These are phyloP conservation scores for Lepisosteus osseus DNA, from an alignment of 2,113 vertebrate species.

Conservation along the genomic window DNA sequence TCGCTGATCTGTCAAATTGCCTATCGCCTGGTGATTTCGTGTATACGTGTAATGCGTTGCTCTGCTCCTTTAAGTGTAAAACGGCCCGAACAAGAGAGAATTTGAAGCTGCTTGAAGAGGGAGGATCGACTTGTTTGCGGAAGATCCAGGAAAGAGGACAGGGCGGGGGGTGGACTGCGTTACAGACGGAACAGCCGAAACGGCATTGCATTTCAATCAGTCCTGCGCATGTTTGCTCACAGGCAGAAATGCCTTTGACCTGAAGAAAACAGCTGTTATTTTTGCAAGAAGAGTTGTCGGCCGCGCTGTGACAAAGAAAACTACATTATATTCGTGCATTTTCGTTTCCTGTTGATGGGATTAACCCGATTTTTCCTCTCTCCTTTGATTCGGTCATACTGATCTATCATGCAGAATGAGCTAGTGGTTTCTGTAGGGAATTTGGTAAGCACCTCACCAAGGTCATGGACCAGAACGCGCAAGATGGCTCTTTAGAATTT, in stretches of 20 bases:
- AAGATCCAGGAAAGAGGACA: background rate
- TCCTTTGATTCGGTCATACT: background rate
- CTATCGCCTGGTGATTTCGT: too few relatives aligned
- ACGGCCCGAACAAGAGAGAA: too few relatives aligned
- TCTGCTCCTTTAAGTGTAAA: too few relatives aligned
- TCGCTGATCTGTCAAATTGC: too few relatives aligned
- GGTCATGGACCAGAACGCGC: background rate
- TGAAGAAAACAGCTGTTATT: background rate
- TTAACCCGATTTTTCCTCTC: background rate
- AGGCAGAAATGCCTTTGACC: background rate
- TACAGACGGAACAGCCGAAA: background rate
- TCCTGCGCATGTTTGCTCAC: background rate
- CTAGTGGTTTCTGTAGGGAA: constrained; percentile 4
- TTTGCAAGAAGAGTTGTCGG: background rate
- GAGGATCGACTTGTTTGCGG: background rate
- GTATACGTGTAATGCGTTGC: too few relatives aligned
- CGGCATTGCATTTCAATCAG: background rate
- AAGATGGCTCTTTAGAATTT: background rate
- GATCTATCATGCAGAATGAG: constrained; percentile 4
- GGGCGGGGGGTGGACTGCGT: background rate
- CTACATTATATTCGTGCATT: background rate
- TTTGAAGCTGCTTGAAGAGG: too few relatives aligned
- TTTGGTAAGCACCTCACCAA: constrained; percentile 3
- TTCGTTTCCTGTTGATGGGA: background rate
- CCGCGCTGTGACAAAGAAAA: background rate